Percentiles rank a stretch among this genome's conserved stretches.
Evolutionary conservation across 2,113 vertebrate species (phyloP).

Genomic region (Callorhinus ursinus): DNA sequence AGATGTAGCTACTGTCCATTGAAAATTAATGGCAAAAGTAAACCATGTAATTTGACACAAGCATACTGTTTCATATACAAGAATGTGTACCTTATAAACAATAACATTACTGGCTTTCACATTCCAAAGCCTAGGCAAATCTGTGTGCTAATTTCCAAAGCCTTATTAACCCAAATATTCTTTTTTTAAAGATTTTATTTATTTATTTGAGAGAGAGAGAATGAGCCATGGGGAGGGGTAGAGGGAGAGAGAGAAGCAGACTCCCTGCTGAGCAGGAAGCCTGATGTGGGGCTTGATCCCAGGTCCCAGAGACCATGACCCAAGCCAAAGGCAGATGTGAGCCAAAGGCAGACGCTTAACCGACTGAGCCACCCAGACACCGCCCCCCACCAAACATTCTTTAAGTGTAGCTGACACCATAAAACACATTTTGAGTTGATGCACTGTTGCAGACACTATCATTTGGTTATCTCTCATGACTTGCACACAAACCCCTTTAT

Average conservation of each 20-base stretch:
- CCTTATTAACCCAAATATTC: slow-evolving; percentile 17
- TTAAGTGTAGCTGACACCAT: not conserved
- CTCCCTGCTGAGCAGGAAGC: not conserved
- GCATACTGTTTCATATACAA: not conserved
- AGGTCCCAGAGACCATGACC: not conserved
- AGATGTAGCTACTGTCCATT: not conserved
- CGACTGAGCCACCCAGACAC: not conserved
- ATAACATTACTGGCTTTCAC: not conserved
- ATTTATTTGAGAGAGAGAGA: not conserved
- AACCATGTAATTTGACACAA: not conserved
- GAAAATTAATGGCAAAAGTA: not conserved
- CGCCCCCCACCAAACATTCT: not conserved
- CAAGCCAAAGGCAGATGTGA: not conserved
- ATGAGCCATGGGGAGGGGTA: not conserved
- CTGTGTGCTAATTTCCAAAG: slow-evolving; percentile 32
- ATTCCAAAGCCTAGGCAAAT: slow-evolving; percentile 10
- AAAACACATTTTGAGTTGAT: slow-evolving; percentile 9
- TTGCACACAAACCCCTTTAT: not conserved
- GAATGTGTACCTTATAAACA: not conserved
- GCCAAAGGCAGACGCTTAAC: not conserved
- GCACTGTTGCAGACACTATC: not conserved
- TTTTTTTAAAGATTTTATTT: not conserved
- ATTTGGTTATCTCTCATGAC: not conserved
- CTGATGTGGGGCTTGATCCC: not conserved
- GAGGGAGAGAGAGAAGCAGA: not conserved